Conservation (phyloP, 2,797 vertebrate genomes). For the Glyptemys insculpta region DNA sequence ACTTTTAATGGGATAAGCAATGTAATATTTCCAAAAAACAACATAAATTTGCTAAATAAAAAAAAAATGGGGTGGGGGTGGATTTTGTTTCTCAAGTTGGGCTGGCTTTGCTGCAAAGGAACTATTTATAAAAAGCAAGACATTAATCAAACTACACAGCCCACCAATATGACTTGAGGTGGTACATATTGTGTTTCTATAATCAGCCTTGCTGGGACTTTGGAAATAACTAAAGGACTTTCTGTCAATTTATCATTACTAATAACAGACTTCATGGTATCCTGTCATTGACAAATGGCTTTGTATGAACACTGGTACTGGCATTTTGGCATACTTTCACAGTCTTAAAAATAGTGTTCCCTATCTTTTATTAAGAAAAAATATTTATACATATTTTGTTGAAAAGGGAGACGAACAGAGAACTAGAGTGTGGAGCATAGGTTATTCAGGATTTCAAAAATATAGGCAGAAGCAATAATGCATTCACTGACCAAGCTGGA, state of each 20-base stretch:
- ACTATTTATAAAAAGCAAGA: neutral
- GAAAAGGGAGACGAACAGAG: neutral
- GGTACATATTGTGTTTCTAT: neutral
- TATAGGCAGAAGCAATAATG: neutral
- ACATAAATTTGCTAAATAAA: neutral
- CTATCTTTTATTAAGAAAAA: conserved; percentile 9
- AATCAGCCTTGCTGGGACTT: neutral
- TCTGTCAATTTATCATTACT: neutral
- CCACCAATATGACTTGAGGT: neutral
- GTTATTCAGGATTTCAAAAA: neutral
- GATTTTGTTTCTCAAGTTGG: neutral
- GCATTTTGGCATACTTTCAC: conserved; percentile 33
- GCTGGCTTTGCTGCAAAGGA: neutral
- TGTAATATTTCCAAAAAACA: neutral
- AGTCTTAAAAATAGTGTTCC: neutral
- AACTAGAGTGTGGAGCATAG: neutral
- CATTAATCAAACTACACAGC: neutral
- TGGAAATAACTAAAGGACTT: conserved; percentile 9
- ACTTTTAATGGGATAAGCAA: neutral
- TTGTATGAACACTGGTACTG: neutral
- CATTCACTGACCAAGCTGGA: neutral
- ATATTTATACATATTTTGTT: neutral
- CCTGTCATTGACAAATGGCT: conserved; percentile 5
- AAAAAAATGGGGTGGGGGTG: neutral
- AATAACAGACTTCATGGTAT: neutral